Evolutionary conservation across 1,140 invertebrate genomes (phyloP).

Genomic region (Helicoverpa armigera): DNA sequence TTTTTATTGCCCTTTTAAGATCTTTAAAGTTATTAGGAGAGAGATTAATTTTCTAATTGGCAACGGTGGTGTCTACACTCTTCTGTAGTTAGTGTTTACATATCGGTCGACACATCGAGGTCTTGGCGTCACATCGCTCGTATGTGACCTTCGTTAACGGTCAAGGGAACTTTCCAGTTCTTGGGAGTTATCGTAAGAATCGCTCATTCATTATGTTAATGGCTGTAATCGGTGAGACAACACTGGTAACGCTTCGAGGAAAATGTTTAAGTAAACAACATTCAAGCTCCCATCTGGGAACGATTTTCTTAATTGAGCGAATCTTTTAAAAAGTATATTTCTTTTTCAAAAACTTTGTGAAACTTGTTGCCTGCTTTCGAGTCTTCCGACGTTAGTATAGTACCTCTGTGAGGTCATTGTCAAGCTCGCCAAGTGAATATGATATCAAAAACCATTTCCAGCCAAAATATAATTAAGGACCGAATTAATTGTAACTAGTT

Average conservation of each 20-base stretch:
- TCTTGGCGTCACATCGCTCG: background rate
- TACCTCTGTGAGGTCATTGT: too few species aligned
- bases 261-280: background rate
- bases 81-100: background rate
- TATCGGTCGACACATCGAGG: background rate
- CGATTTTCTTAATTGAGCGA: background rate
- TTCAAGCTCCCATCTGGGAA: background rate
- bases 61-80: background rate
- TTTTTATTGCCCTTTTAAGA: background rate
- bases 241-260: background rate
- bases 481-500: background rate
- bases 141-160: background rate
- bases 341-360: too few species aligned
- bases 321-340: too few species aligned
- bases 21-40: background rate
- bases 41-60: background rate
- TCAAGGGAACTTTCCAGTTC: conserved; percentile 11
- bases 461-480: background rate
- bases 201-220: background rate
- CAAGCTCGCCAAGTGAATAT: too few species aligned
- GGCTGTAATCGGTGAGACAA: background rate
- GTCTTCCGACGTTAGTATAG: too few species aligned
- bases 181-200: background rate
- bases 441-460: too few species aligned
- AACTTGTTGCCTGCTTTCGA: too few species aligned